These are phyloP conservation scores for Stichopus chloronotus DNA, from an alignment of 35 echinoderm and acorn worm genomes.

Conservation along the genomic window DNA sequence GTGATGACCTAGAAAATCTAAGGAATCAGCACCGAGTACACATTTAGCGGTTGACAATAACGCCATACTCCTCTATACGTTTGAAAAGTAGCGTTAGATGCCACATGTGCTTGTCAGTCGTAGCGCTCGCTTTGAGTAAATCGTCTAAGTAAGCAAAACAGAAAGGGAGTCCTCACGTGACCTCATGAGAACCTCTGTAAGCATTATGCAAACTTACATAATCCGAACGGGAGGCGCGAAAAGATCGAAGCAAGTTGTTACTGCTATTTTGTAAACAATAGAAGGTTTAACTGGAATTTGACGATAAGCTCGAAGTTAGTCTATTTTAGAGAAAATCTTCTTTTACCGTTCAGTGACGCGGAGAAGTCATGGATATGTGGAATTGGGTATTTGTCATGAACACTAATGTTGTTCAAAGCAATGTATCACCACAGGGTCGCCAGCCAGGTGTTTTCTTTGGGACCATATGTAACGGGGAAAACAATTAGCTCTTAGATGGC, in stretches of 20 bases:
- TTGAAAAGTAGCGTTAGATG: slow-evolving; percentile 26
- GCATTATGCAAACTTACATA: slow-evolving; percentile 39
- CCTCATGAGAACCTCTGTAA: slow-evolving; percentile 71
- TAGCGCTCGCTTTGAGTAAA: background rate
- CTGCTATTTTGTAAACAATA: too few species aligned
- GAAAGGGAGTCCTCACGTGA: slow-evolving; percentile 50
- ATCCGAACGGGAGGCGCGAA: too few species aligned
- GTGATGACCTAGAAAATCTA: slow-evolving; percentile 35
- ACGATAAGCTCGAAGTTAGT: slow-evolving; percentile 34
- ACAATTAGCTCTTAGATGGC: slow-evolving; percentile 47
- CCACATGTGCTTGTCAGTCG: background rate
- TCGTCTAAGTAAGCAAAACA: background rate
- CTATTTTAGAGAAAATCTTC: slow-evolving; percentile 56
- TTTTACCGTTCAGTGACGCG: background rate
- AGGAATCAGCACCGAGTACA: background rate
- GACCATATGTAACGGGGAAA: slow-evolving; percentile 33
- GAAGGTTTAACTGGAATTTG: too few species aligned
- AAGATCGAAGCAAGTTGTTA: too few species aligned
- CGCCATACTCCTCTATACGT: slow-evolving; percentile 1
- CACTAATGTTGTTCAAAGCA: too few species aligned
- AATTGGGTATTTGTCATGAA: too few species aligned
- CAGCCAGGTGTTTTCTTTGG: too few species aligned
- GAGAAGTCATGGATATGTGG: too few species aligned
- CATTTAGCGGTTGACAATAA: slow-evolving; percentile 35
- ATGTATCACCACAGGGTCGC: too few species aligned